Base-by-base conservation (phyloP, 2,888 invertebrate genomes). In the Hemistola chrysoprasaria region DNA sequence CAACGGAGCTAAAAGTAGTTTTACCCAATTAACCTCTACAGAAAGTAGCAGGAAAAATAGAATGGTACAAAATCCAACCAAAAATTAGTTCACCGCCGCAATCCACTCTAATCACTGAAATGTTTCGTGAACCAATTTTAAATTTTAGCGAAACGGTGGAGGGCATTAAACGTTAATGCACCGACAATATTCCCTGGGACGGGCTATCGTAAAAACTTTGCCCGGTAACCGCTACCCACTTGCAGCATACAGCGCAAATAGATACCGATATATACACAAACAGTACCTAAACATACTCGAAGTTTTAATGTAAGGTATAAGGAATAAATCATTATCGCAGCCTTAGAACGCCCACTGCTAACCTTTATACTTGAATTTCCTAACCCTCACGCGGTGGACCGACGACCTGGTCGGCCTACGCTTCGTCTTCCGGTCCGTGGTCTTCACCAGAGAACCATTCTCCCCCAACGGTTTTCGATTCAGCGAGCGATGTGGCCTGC, bases 161-260 rank as follows among this genome's bases (percentile, higher is more conserved):
- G 65, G 61, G 72, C 66, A 77, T 82, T 81, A 80, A 83, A 78
- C 78, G 75, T 79, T 82, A 84, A 85, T 83, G 82, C 79, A 82
- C 77, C 78, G 76, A 81, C 82, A 78, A 81, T 83, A 82, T 80
- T 72, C 76, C 61, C 66, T 48, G 63, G 69, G 64, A 71, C 73
- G 68, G 68, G 72, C 67, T 57, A 71, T 79, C 82, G 82, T 85
- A 84, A 86, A 86, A 85, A 86, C 83, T 86, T 86, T 73, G 63
- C 63, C 71, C 71, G 67, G 75, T 74, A 71, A 67, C 71, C 59
- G 56, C 62, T 37, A 61, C 65, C 48, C 59, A 52, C 58, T 54
- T 60, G 62, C 59, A 65, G 64, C 65, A 62, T 39, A 34, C 38
- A 44, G 20, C 24, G n/a, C n/a, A n/a, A n/a, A 11, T 62, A 64